Evolutionary conservation across 2,113 vertebrate species (phyloP).

Genomic region (Anguilla japonica): DNA sequence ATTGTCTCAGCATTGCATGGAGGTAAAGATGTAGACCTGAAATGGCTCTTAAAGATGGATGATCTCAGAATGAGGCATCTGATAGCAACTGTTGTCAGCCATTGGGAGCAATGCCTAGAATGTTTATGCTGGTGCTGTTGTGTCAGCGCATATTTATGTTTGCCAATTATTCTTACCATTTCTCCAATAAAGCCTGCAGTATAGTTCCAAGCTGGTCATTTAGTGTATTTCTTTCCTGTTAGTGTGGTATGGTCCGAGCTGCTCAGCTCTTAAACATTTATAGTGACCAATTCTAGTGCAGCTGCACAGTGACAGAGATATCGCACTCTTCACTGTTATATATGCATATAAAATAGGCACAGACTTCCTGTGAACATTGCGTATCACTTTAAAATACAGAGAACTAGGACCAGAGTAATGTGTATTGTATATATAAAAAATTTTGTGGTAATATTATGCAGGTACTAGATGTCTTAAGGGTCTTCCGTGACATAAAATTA

Average conservation of each 20-base stretch:
- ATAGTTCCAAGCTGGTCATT: background rate
- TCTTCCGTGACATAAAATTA: too few species aligned
- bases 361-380: background rate
- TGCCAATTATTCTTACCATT: background rate
- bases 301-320: background rate
- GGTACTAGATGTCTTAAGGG: background rate
- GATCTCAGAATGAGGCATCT: too few species aligned
- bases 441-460: background rate
- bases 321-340: background rate
- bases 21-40: background rate
- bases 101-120: background rate
- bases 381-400: background rate
- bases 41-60: background rate
- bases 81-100: slow-evolving; percentile 7
- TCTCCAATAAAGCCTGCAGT: slow-evolving; percentile 1
- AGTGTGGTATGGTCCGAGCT: background rate
- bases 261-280: background rate
- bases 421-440: background rate
- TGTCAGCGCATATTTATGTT: background rate
- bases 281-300: background rate
- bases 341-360: background rate
- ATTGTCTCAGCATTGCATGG: background rate
- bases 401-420: background rate
- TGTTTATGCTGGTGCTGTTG: background rate
- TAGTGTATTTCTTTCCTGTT: background rate